A percentile compares a stretch with the other conserved stretches of the same genome.
Conservation (phyloP, 2,888 invertebrate species). For the Mesopsocus fuscifrons region DNA sequence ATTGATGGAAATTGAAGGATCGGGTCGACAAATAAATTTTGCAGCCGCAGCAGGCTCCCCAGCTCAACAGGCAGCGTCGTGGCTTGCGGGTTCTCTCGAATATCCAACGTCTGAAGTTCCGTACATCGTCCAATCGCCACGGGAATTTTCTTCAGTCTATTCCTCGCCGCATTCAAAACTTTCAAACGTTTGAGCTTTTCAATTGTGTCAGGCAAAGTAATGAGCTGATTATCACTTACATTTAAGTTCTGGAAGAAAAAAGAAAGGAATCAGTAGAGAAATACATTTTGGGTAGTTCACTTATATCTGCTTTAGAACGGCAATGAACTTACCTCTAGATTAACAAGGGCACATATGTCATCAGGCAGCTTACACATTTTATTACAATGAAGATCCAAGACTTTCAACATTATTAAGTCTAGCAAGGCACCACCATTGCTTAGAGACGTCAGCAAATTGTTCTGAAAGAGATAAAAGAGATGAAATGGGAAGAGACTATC, state of each 20-base stretch:
- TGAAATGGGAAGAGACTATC: too few species aligned
- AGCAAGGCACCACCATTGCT: slow-evolving; percentile 49
- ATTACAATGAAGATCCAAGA: slow-evolving; percentile 47
- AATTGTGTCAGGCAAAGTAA: slow-evolving; percentile 46
- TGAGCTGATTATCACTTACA: slow-evolving; percentile 49
- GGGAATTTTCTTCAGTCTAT: slow-evolving; percentile 43
- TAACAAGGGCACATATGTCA: slow-evolving; percentile 41
- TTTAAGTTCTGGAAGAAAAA: slow-evolving; percentile 45
- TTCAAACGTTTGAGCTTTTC: slow-evolving; percentile 39
- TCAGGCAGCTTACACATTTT: slow-evolving; percentile 40
- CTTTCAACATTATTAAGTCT: slow-evolving; percentile 44
- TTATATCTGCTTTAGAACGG: too few species aligned
- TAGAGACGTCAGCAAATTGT: slow-evolving; percentile 47
- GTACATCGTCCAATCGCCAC: slow-evolving; percentile 40
- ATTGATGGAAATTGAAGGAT: slow-evolving; percentile 44
- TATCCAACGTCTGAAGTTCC: slow-evolving; percentile 37
- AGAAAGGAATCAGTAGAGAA: too few species aligned
- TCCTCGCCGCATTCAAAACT: slow-evolving; percentile 49
- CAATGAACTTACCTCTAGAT: slow-evolving; percentile 40
- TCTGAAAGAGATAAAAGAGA: slow-evolving; percentile 30
- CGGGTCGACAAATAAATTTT: slow-evolving; percentile 38
- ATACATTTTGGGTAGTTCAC: too few species aligned
- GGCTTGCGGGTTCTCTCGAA: slow-evolving; percentile 38
- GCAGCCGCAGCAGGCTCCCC: slow-evolving; percentile 41
- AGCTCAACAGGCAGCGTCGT: slow-evolving; percentile 41